Evolutionary conservation across 2,113 vertebrate species (phyloP), one percentile per base, ranked within the genome.

Genomic region (Monopterus albus): DNA sequence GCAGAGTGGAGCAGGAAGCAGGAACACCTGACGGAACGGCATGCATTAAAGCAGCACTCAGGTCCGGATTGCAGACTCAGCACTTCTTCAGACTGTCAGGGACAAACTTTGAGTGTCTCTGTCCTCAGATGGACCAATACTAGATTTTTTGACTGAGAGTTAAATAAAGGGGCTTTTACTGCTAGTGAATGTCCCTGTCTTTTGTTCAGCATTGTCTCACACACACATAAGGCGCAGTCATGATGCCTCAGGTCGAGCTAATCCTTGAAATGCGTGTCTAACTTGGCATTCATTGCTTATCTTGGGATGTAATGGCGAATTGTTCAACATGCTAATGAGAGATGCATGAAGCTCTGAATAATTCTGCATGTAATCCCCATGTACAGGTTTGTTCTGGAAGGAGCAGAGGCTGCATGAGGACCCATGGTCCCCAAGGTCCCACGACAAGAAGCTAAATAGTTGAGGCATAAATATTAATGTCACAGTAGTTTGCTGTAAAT

Each of bases 11-110:
- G 64, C 43, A 58, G 56, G 51, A 43, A 49, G 75, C 43, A 58
- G 56, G 51, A 43, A 49, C 72, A 74, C 3, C 40, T 56, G 64
- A 72, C 55, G 63, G 70, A 53, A 31, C 23, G 7, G 8, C 25
- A 28, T 86, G 88, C 88, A 88, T 90, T 88, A 88, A 88, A 40
- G n/a, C 79, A 68, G 88, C 91, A 91, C 89, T 92, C 86, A 89
- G 69, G 83, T 75, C 72, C 74, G 83, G 76, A 88, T 87, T 85
- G 87, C 83, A 56, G 78, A 92, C 79, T 89, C 91, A 88, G 89
- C 87, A 79, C 78, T 85, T 88, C 67, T 64, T 23, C 55, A 23
- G 86, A 81, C 85, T 88, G 86, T 82, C 79, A 71, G 80, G 65
- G 79, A 87, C 84, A 84, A 90, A 89, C 83, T 87, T 82, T 73